Evolutionary conservation across 2,797 vertebrate genomes (phyloP).

Genomic region (Crocidura indochinensis): DNA sequence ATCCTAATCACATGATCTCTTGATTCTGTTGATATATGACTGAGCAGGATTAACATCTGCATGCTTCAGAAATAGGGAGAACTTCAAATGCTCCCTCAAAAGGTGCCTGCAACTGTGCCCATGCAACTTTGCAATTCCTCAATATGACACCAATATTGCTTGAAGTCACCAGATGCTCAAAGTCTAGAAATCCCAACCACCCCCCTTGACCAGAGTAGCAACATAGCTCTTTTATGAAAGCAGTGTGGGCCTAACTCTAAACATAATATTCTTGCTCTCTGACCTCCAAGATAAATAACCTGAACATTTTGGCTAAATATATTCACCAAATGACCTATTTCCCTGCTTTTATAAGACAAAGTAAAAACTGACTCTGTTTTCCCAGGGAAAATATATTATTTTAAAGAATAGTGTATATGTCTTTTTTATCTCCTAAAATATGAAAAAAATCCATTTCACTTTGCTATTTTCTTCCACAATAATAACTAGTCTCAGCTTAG

Average conservation of each 20-base stretch:
- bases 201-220: neutral
- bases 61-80: neutral
- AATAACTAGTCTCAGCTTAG: slow-evolving; percentile 9
- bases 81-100: neutral
- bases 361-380: neutral
- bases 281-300: neutral
- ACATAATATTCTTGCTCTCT: neutral
- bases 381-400: neutral
- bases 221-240: neutral
- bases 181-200: neutral
- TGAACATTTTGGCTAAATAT: neutral
- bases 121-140: neutral
- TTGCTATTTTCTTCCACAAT: slow-evolving; percentile 29
- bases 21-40: neutral
- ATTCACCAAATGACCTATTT: neutral
- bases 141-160: neutral
- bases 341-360: neutral
- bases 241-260: neutral
- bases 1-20: neutral
- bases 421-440: slow-evolving; percentile 37
- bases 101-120: neutral
- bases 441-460: neutral
- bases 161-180: neutral
- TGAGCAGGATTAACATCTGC: neutral
- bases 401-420: neutral